Evolutionary conservation across 2,113 vertebrate genomes (phyloP), one percentile per base, ranked within the genome.

Genomic region (Pachycephala philippinensis): DNA sequence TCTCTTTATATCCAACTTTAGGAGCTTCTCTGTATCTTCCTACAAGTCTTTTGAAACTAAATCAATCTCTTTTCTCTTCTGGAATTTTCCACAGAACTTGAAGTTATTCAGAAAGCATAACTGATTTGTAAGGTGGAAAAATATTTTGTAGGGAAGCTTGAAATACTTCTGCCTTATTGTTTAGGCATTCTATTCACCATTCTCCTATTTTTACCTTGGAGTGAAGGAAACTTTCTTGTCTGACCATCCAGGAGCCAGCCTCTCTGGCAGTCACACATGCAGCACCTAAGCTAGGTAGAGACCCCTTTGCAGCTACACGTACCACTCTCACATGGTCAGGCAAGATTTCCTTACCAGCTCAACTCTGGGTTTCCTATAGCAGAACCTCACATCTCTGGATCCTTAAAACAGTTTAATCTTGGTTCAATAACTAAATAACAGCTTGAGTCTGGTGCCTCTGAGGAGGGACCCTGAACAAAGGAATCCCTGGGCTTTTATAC

Each of bases 281-380:
- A 40, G 42, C 52, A 35, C 16, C 21, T 50, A 35, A 50, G 20
- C 24, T 65, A 26, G 30, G 13, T 35, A n/a, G 60, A 30, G 24
- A 23, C 13, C 16, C 20, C 13, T 57, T 75, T 18, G 10, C 70
- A 75, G 24, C 60, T 40, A n/a, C 50, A 39, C 0, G 0, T 33
- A 13, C 19, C 30, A 24, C 13, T 49, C 30, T 49, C 30, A 75
- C 13, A 21, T 9, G 16, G 42, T 75, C 35, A 74, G 59, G 35
- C 22, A 35, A 75, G 13, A 16, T 57, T 42, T 57, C 31, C 22
- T 49, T 75, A 56, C 35, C 50, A 57, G 30, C 35, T 65, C 16
- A 13, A 6, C 35, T 45, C 30, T 20, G 44, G 2, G 8, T 65
- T 85, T 75, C 42, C 26, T 27, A 10, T 11, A 35, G 19, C 30